phyloP scores from a whole-genome alignment of 2,888 invertebrate genomes.

The Griposia aprilina region DNA sequence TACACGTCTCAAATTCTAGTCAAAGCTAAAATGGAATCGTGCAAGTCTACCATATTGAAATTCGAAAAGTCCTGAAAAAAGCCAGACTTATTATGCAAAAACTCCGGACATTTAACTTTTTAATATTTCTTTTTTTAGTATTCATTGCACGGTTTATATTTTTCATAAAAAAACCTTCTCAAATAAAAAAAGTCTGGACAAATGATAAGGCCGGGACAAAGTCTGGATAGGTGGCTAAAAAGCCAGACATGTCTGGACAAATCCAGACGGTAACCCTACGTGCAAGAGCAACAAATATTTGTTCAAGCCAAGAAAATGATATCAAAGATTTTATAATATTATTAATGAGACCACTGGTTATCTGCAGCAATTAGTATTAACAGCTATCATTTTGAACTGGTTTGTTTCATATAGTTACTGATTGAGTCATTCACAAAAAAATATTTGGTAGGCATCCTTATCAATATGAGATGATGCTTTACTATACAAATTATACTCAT shows the following conservation, averaged over 20 bases:
- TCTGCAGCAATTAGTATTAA: slow-evolving; percentile 15
- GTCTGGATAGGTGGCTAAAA: not conserved
- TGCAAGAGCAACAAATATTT: slow-evolving; percentile 17
- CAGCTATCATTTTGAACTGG: slow-evolving; percentile 16
- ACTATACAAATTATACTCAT: not conserved
- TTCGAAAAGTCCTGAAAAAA: not conserved
- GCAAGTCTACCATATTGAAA: too few species aligned
- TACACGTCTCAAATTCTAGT: not conserved
- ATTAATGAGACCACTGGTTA: slow-evolving; percentile 24
- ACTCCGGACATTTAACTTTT: not conserved
- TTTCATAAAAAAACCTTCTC: not conserved
- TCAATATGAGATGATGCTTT: not conserved
- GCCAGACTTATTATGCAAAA: not conserved
- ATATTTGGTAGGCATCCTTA: not conserved
- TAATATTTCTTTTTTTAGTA: not conserved
- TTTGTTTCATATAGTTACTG: slow-evolving; percentile 23
- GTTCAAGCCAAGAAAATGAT: slow-evolving; percentile 29
- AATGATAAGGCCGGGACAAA: not conserved
- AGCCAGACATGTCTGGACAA: not conserved
- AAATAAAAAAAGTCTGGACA: not conserved
- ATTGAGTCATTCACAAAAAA: slow-evolving; percentile 27
- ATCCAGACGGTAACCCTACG: too few species aligned
- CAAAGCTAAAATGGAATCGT: not conserved
- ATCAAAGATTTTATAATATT: slow-evolving; percentile 39
- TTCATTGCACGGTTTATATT: not conserved